Percentiles rank a stretch among this genome's conserved stretches.
Evolutionary conservation across 2,888 invertebrate species (phyloP).

Genomic region (Sminthurinus aureus): DNA sequence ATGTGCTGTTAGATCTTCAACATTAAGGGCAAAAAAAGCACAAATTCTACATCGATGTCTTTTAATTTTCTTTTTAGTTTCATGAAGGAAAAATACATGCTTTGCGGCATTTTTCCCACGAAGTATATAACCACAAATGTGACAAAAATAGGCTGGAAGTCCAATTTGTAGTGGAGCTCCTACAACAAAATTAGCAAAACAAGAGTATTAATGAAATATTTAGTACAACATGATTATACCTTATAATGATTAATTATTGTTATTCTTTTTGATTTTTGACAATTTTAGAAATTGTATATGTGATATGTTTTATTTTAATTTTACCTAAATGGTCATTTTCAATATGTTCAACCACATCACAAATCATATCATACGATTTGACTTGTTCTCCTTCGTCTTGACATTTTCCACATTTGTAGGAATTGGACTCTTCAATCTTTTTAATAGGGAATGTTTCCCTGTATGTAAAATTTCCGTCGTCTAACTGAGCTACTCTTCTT

Average conservation of each 20-base stretch:
- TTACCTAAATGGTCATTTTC: constrained; percentile 4
- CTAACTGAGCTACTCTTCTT: neutral
- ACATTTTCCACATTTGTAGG: neutral
- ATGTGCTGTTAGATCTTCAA: neutral
- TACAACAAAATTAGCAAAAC: neutral
- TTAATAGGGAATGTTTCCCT: neutral
- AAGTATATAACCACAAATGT: neutral
- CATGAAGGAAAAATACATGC: neutral
- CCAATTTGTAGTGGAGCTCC: neutral
- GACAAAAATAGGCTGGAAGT: neutral
- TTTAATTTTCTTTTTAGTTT: neutral
- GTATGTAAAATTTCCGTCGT: neutral
- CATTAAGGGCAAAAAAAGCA: neutral
- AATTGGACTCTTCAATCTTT: neutral
- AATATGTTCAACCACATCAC: neutral
- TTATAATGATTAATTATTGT: too few species aligned
- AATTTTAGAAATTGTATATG: too few species aligned
- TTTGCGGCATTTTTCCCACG: neutral
- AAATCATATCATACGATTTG: neutral
- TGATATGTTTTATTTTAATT: too few species aligned
- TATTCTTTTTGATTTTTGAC: too few species aligned
- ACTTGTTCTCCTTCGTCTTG: neutral
- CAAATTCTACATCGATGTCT: neutral
- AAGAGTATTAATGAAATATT: neutral
- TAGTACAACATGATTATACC: too few species aligned